Evolutionary conservation across 2,888 invertebrate species (phyloP).

Genomic region (Cheiracanthium punctorium): DNA sequence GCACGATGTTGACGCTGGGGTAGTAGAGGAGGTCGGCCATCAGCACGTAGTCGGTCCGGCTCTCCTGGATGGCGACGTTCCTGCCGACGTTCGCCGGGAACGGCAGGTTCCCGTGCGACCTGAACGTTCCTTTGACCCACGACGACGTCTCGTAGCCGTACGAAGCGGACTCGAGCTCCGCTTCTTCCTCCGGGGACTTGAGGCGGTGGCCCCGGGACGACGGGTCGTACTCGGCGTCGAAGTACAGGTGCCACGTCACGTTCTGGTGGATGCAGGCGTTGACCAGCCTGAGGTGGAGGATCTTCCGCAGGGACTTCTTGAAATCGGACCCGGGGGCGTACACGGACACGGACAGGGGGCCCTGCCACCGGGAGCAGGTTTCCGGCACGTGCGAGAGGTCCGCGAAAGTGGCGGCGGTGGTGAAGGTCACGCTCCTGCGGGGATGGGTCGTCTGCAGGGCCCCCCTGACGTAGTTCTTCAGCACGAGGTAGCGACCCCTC

Average conservation of each 20-base stretch:
- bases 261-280: constrained; percentile 83
- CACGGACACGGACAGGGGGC: constrained; percentile 83
- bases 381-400: constrained; percentile 83
- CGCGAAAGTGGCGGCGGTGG: constrained; percentile 84
- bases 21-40: constrained; percentile 72
- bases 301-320: constrained; percentile 80
- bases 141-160: not conserved
- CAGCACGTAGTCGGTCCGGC: constrained; percentile 69
- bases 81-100: constrained; percentile 72
- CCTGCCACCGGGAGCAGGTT: constrained; percentile 83
- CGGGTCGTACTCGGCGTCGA: constrained; percentile 80
- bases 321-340: constrained; percentile 83
- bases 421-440: constrained; percentile 80
- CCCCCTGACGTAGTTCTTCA: constrained; percentile 66
- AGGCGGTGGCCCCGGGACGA: constrained; percentile 50
- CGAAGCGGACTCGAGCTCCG: constrained; percentile 14
- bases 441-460: constrained; percentile 16
- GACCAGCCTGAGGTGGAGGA: constrained; percentile 81
- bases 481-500: constrained; percentile 57
- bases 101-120: constrained; percentile 76
- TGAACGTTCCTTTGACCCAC: constrained; percentile 48
- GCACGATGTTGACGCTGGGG: constrained; percentile 70
- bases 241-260: constrained; percentile 92
- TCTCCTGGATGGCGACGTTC: constrained; percentile 71
- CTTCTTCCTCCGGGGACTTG: constrained; percentile 66